Conservation (phyloP, 1,140 invertebrate species). For the Stegodyphus dumicola region DNA sequence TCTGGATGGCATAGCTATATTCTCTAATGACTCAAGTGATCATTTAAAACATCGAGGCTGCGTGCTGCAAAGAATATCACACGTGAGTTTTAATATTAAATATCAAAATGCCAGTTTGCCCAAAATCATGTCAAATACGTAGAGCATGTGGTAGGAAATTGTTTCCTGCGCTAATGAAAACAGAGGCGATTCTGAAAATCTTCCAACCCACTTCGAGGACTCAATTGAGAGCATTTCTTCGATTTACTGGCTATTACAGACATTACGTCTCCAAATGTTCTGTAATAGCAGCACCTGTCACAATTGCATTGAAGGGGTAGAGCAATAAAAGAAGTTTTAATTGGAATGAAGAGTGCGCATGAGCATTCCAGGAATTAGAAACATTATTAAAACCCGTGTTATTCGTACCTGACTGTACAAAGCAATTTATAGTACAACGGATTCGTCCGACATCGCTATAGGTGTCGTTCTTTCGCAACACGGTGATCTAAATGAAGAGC, state of each 20-base stretch:
- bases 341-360: slow-evolving; percentile 57
- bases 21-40: not conserved
- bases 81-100: not conserved
- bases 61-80: not conserved
- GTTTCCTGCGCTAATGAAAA: not conserved
- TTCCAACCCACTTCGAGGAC: slow-evolving; percentile 24
- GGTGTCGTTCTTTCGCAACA: slow-evolving; percentile 61
- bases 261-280: slow-evolving; percentile 61
- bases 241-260: slow-evolving; percentile 64
- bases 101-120: not conserved
- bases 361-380: slow-evolving; percentile 59
- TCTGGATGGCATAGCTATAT: not conserved
- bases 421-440: slow-evolving; percentile 18
- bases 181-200: not conserved
- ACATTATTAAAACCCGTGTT: slow-evolving; percentile 43
- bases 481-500: not conserved
- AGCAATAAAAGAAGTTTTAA: not conserved
- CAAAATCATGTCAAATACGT: not conserved
- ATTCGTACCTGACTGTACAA: slow-evolving; percentile 10
- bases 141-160: not conserved
- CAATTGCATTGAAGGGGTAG: slow-evolving; percentile 19
- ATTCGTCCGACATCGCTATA: slow-evolving; percentile 48
- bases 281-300: slow-evolving; percentile 45
- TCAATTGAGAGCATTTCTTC: slow-evolving; percentile 63
- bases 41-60: not conserved